phyloP scores from a whole-genome alignment of 2,113 vertebrate species.

The Eulacestoma nigropectus region DNA sequence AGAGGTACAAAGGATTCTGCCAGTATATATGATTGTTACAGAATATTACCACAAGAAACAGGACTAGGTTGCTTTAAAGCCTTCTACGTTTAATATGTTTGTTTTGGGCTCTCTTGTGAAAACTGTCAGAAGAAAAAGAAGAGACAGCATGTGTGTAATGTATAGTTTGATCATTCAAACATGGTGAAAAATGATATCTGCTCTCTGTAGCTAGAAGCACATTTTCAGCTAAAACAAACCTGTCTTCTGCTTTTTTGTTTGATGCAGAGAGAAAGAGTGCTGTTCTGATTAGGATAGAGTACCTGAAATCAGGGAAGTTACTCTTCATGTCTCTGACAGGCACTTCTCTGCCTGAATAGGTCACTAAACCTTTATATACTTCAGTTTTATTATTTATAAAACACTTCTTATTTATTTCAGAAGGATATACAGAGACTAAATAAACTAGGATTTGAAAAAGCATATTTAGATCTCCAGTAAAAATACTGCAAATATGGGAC shows the following conservation, averaged over 20 bases:
- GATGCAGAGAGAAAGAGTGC: background rate
- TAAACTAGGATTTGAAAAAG: background rate
- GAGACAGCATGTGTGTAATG: background rate
- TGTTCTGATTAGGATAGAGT: background rate
- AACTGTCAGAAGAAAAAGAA: slow-evolving; percentile 7
- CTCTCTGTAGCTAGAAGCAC: background rate
- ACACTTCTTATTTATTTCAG: background rate
- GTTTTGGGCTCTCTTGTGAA: slow-evolving; percentile 18
- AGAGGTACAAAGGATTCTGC: background rate
- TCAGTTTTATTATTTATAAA: background rate
- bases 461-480: background rate
- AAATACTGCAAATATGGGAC: background rate
- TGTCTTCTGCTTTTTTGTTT: slow-evolving; percentile 14
- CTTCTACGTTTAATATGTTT: slow-evolving; percentile 10
- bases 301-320: background rate
- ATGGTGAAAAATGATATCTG: background rate
- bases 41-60: slow-evolving; percentile 22
- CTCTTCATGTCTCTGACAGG: background rate
- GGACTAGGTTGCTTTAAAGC: background rate
- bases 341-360: background rate
- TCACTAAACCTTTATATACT: background rate
- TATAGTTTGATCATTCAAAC: background rate
- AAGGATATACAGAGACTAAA: background rate
- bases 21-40: background rate
- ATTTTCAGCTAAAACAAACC: slow-evolving; percentile 21